A percentile compares a stretch with the other conserved stretches of the same genome.
These are phyloP conservation scores for Drosophila pseudoananassae DNA, from an alignment of 1,140 invertebrate species.

Conservation along the genomic window DNA sequence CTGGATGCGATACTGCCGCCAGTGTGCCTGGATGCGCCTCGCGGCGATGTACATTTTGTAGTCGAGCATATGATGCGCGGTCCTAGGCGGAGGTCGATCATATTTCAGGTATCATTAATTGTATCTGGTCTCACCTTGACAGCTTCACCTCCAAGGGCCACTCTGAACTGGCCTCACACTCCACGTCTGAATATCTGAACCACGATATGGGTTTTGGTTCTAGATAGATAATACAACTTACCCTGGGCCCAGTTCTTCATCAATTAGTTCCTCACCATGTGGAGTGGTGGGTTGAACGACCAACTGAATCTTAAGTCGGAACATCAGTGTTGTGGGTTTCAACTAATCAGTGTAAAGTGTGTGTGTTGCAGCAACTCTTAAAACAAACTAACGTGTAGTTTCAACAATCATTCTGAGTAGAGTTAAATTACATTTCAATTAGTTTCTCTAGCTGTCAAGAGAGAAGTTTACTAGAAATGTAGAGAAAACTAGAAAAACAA, in stretches of 20 bases:
- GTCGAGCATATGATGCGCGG: slow-evolving; percentile 32
- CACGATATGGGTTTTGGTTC: background rate
- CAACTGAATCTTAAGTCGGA: background rate
- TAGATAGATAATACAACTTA: background rate
- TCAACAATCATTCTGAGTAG: slow-evolving; percentile 11
- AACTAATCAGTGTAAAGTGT: background rate
- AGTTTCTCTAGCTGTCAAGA: background rate
- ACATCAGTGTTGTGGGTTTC: background rate
- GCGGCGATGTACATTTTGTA: slow-evolving; percentile 60
- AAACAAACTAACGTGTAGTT: slow-evolving; percentile 1
- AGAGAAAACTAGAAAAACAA: too few relatives aligned
- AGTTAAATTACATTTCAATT: background rate
- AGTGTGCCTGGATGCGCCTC: slow-evolving; percentile 44
- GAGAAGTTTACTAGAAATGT: slow-evolving; percentile 1
- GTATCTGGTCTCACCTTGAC: slow-evolving; percentile 8
- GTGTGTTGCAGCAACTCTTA: slow-evolving; percentile 35
- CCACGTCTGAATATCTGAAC: background rate
- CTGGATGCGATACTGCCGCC: slow-evolving; percentile 25
- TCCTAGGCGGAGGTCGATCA: slow-evolving; percentile 11
- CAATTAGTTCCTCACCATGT: background rate
- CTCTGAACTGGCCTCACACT: too few relatives aligned
- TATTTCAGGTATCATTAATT: background rate
- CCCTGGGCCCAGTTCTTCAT: background rate
- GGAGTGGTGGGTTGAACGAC: background rate
- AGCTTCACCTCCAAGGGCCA: background rate